Percentiles rank a stretch among this genome's conserved stretches.
phyloP scores from a whole-genome alignment of 1,140 invertebrate species.

The Drosophila kurseongensis region DNA sequence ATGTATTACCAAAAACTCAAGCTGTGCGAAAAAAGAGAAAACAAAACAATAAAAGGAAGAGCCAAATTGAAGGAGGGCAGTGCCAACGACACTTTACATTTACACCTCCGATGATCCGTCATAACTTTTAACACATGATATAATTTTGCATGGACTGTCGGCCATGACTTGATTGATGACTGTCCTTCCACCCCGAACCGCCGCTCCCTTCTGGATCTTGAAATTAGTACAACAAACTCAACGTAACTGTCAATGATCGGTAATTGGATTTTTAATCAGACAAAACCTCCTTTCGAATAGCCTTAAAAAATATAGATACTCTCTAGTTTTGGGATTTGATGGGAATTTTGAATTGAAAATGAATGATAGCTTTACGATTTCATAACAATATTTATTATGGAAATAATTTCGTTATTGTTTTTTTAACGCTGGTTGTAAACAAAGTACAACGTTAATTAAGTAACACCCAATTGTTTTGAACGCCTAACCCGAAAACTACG shows the following conservation, averaged over 20 bases:
- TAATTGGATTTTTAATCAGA: slow-evolving; percentile 75
- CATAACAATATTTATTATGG: no score
- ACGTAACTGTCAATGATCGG: slow-evolving; percentile 76
- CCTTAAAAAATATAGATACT: slow-evolving; percentile 26
- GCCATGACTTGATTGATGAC: slow-evolving; percentile 73
- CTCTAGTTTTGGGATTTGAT: background rate
- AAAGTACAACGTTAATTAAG: no score
- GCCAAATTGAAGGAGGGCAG: slow-evolving; percentile 43
- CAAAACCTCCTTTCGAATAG: slow-evolving; percentile 52
- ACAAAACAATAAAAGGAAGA: slow-evolving; percentile 39
- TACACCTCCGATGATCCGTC: slow-evolving; percentile 81
- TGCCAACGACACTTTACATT: slow-evolving; percentile 78
- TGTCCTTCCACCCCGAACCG: slow-evolving; percentile 15
- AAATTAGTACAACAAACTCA: slow-evolving; percentile 76
- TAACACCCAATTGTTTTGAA: no score
- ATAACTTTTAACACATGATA: slow-evolving; percentile 84
- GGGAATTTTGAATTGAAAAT: no score
- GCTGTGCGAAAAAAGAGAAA: slow-evolving; percentile 67
- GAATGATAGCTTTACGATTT: no score
- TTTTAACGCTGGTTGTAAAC: no score
- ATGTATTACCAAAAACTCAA: slow-evolving; percentile 64
- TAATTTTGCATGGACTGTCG: slow-evolving; percentile 79
- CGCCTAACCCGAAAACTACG: no score
- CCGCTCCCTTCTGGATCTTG: slow-evolving; percentile 25
- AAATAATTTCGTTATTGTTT: no score